phyloP scores from a whole-genome alignment of 2,888 invertebrate species.

The Drosophila cognata region DNA sequence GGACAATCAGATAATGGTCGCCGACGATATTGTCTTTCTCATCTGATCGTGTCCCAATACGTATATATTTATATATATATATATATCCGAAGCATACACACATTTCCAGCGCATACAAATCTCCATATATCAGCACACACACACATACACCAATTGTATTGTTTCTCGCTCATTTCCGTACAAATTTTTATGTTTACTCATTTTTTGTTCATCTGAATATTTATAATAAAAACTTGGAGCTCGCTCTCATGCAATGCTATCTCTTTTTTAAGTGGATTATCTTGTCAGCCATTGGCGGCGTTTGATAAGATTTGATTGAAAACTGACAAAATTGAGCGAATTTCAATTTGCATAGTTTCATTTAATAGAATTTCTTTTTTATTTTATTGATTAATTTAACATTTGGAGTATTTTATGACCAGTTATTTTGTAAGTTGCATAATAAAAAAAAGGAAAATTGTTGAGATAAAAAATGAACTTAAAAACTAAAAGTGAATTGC shows the following conservation, averaged over 20 bases:
- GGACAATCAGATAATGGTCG: slow-evolving; percentile 96
- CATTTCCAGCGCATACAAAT: slow-evolving; percentile 37
- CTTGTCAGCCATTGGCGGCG: background rate
- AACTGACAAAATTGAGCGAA: background rate
- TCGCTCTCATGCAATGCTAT: slow-evolving; percentile 8
- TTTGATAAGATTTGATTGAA: slow-evolving; percentile 12
- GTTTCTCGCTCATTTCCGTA: slow-evolving; percentile 14
- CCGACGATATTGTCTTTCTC: slow-evolving; percentile 93
- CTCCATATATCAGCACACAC: background rate
- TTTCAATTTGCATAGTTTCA: background rate
- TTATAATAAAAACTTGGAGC: slow-evolving; percentile 40
- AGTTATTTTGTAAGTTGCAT: background rate
- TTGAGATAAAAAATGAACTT: background rate
- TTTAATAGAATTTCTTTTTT: background rate
- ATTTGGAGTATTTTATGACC: background rate
- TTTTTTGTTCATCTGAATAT: slow-evolving; percentile 37
- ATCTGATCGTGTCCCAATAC: slow-evolving; percentile 86
- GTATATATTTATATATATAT: background rate
- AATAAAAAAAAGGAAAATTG: background rate
- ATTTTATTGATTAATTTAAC: background rate
- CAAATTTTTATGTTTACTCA: slow-evolving; percentile 20
- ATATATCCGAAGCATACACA: slow-evolving; percentile 9
- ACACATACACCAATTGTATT: background rate
- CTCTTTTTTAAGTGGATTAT: background rate
- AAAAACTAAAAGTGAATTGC: background rate